These are phyloP conservation scores for Scylla paramamosain DNA, from an alignment of 1,140 invertebrate species.

Conservation along the genomic window DNA sequence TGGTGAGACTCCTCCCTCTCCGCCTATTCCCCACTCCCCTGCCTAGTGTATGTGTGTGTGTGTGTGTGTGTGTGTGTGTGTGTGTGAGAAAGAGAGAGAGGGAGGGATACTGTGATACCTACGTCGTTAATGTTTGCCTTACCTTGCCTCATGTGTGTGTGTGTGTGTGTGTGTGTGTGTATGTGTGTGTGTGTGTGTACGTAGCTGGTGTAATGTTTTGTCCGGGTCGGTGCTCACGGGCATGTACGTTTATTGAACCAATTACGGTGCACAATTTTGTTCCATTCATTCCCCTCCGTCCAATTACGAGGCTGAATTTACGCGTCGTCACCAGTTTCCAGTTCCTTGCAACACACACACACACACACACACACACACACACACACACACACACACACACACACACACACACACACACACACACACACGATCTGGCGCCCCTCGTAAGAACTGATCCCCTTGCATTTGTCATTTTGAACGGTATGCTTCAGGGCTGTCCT, in stretches of 20 bases:
- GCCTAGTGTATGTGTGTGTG: neutral
- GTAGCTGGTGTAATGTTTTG: no score
- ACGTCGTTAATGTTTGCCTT: no score
- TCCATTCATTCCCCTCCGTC: constrained; percentile 2
- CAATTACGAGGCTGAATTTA: neutral
- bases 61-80: neutral
- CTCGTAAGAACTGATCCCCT: neutral
- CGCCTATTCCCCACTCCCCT: neutral
- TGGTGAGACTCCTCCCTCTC: neutral
- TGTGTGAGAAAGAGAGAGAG: no score
- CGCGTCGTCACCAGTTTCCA: neutral
- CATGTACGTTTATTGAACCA: no score
- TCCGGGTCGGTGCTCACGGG: no score
- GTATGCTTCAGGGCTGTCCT: neutral
- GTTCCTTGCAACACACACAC: neutral
- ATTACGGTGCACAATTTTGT: neutral
- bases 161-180: no score
- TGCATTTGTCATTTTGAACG: neutral
- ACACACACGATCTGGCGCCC: neutral
- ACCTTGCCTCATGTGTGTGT: no score
- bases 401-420: constrained; percentile 11
- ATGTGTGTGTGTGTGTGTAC: no score
- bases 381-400: constrained; percentile 2
- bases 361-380: neutral
- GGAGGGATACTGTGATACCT: no score